A percentile compares a stretch with the other conserved stretches of the same genome.
Evolutionary conservation across 2,888 invertebrate genomes (phyloP).

Genomic region (Aporophyla nigra): DNA sequence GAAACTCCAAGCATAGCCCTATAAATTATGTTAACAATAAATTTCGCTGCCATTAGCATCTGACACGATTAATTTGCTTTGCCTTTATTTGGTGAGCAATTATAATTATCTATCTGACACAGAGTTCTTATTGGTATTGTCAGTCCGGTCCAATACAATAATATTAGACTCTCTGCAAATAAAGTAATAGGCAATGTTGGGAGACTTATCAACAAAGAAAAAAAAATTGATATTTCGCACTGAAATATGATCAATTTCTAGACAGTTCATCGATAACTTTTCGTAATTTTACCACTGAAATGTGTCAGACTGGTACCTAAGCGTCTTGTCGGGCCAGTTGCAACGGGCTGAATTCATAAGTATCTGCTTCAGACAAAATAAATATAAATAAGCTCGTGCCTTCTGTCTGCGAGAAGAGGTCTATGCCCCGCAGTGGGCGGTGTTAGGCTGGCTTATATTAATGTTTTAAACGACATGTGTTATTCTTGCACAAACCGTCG

Average conservation of each 20-base stretch:
- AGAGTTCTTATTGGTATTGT: not conserved
- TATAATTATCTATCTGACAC: not conserved
- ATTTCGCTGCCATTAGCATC: not conserved
- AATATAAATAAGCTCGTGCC: not conserved
- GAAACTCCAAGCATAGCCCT: too few species aligned
- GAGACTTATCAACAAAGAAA: conserved; percentile 2
- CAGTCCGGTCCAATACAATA: conserved; percentile 2
- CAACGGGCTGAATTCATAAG: not conserved
- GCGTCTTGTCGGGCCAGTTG: not conserved
- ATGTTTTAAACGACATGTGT: not conserved
- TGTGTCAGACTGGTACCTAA: conserved; percentile 8
- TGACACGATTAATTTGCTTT: not conserved
- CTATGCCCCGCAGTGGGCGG: too few species aligned
- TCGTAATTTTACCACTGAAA: conserved; percentile 6
- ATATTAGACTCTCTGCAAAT: conserved; percentile 13
- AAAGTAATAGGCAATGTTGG: not conserved
- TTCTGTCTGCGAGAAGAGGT: too few species aligned
- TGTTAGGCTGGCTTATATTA: not conserved
- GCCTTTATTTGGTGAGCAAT: not conserved
- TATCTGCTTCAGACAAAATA: not conserved
- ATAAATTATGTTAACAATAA: not conserved
- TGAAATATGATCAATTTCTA: not conserved
- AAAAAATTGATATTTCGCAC: conserved; percentile 16
- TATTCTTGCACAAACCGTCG: not conserved
- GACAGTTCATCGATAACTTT: not conserved